Evolutionary conservation across 2,888 invertebrate genomes (phyloP), one percentile per base, ranked within the genome.

Genomic region (Dichetophora obliterata): DNA sequence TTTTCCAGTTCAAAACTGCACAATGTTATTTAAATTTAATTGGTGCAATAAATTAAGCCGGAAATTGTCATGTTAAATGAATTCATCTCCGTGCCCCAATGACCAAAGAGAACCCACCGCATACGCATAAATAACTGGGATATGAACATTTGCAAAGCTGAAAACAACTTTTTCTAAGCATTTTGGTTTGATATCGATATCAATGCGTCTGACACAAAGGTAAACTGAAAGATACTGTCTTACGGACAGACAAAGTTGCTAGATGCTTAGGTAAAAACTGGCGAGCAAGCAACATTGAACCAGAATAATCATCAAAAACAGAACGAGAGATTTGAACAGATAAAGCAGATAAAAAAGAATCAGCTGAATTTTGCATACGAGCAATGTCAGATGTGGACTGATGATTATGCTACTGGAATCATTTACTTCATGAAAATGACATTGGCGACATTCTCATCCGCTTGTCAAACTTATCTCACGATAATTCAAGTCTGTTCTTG

Each of bases 391-490:
- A 59, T 69, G 61, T 63, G 54, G 34, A 66, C 63, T 14, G 65
- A 24, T 27, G 75, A 83, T 82, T 76, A 80, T 82, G 78, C 71
- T 81, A 81, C 79, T 82, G 81, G 81, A 84, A 80, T 82, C 85
- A 83, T 83, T 84, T 80, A 80, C 83, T 83, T 82, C 81, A 81
- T 84, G 84, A 82, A 79, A 80, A 80, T 81, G 79, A 79, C 77
- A 77, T 59, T 82, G 78, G 75, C 83, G 85, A 85, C 85, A 85
- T 84, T 84, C 83, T 82, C 86, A 85, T 85, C 85, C 85, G 85
- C 84, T 85, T 84, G 85, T 85, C 85, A 85, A 85, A 84, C 83
- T 83, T 82, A 84, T 81, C 82, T 84, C 85, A 48, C 31, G 27
- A 37, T 37, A 43, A 66, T 37, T 19, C 37, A 66, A 66, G 43